phyloP scores from a whole-genome alignment of 2,797 vertebrate genomes.

The Apodemus agrarius region DNA sequence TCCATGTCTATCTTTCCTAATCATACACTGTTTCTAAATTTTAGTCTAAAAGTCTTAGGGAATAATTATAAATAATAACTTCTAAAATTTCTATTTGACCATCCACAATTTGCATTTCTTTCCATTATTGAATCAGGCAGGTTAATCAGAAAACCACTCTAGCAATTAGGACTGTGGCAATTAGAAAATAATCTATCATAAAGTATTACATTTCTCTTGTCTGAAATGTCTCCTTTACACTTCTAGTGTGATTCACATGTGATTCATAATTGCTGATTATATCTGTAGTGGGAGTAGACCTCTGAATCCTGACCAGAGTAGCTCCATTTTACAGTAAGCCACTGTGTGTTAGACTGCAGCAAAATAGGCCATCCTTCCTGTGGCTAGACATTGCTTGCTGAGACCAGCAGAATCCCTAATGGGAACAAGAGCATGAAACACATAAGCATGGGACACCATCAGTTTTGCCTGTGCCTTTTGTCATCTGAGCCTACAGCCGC shows the following conservation, averaged over 20 bases:
- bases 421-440: background rate
- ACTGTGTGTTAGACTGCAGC: background rate
- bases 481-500: background rate
- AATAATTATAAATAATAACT: background rate
- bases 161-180: slow-evolving; percentile 1
- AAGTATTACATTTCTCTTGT: background rate
- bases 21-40: background rate
- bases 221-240: slow-evolving; percentile 50
- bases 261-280: background rate
- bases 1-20: background rate
- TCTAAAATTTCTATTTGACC: background rate
- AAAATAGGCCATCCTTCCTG: background rate
- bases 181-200: slow-evolving; percentile 28
- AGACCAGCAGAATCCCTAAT: background rate
- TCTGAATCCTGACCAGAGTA: background rate
- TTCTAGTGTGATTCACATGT: slow-evolving; percentile 15
- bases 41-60: slow-evolving; percentile 10
- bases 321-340: background rate
- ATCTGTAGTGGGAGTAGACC: background rate
- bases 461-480: background rate
- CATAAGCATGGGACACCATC: background rate
- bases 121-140: background rate
- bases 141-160: slow-evolving; percentile 18
- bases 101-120: background rate
- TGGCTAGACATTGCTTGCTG: background rate